phyloP scores from a whole-genome alignment of 2,888 invertebrate genomes.

The Enchytraeus crypticus region DNA sequence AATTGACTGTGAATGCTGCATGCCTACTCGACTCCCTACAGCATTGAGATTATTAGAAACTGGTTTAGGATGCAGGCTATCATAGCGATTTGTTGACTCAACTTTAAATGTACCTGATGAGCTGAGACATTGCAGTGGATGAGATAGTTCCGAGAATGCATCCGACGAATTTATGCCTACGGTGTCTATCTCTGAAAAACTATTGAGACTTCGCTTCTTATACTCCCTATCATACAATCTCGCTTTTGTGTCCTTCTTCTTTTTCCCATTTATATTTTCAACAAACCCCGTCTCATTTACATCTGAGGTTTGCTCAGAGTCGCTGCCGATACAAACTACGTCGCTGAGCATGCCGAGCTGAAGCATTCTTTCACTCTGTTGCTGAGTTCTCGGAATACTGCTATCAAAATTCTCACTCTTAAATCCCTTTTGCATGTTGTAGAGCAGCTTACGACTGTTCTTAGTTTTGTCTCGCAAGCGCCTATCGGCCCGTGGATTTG shows the following conservation, averaged over 20 bases:
- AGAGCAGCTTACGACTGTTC: no score
- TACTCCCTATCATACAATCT: neutral
- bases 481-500: constrained; percentile 1
- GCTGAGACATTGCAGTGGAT: neutral
- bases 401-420: no score
- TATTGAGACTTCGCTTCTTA: neutral
- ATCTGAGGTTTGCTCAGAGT: neutral
- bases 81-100: neutral
- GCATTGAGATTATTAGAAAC: neutral
- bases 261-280: neutral
- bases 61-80: neutral
- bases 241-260: neutral
- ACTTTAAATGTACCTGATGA: neutral
- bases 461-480: no score
- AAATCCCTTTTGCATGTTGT: no score
- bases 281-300: neutral
- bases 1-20: neutral
- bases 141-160: neutral
- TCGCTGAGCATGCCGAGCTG: neutral
- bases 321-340: neutral
- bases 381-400: no score
- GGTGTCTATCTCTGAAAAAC: neutral
- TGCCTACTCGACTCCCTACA: neutral
- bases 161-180: neutral
- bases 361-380: neutral